A percentile compares a stretch with the other conserved stretches of the same genome.
phyloP scores from a whole-genome alignment of 2,797 vertebrate genomes.

The Characodon lateralis region DNA sequence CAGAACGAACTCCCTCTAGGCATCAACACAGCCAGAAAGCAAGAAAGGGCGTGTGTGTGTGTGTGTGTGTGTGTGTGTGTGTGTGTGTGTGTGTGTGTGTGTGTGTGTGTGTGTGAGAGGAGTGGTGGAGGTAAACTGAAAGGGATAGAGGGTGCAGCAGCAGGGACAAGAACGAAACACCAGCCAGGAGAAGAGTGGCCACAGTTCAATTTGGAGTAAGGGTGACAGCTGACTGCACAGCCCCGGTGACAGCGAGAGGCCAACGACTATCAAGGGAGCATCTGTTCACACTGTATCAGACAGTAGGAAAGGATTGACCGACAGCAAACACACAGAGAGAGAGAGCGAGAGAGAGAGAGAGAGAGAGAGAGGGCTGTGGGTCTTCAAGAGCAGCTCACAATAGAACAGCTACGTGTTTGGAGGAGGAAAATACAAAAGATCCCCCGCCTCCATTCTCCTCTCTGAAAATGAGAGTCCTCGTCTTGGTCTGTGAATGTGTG shows the following conservation, averaged over 20 bases:
- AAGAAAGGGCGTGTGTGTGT: slow-evolving; percentile 53
- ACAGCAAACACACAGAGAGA: slow-evolving; percentile 34
- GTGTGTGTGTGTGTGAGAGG: slow-evolving; percentile 25
- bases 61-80: slow-evolving; percentile 31
- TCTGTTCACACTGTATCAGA: slow-evolving; percentile 80
- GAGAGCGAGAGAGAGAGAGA: slow-evolving; percentile 19
- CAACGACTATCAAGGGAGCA: slow-evolving; percentile 86
- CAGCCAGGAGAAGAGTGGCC: slow-evolving; percentile 55
- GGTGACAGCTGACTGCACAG: slow-evolving; percentile 91
- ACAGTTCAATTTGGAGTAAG: slow-evolving; percentile 85
- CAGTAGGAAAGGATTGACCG: slow-evolving; percentile 54
- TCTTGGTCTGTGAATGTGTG: slow-evolving; percentile 70
- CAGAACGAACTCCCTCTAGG: slow-evolving; percentile 80
- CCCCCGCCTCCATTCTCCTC: slow-evolving; percentile 66
- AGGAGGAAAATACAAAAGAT: slow-evolving; percentile 74
- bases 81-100: slow-evolving; percentile 37
- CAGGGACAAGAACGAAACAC: slow-evolving; percentile 59
- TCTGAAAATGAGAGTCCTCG: slow-evolving; percentile 70
- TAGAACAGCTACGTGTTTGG: slow-evolving; percentile 71
- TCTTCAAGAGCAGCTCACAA: slow-evolving; percentile 76
- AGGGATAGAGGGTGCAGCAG: slow-evolving; percentile 48
- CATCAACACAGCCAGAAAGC: slow-evolving; percentile 75
- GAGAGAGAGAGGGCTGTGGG: slow-evolving; percentile 41
- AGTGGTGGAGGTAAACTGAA: slow-evolving; percentile 31
- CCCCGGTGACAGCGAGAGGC: slow-evolving; percentile 86